Evolutionary conservation across 1,140 invertebrate genomes (phyloP), one percentile per base, ranked within the genome.

Genomic region (Papilio machaon): DNA sequence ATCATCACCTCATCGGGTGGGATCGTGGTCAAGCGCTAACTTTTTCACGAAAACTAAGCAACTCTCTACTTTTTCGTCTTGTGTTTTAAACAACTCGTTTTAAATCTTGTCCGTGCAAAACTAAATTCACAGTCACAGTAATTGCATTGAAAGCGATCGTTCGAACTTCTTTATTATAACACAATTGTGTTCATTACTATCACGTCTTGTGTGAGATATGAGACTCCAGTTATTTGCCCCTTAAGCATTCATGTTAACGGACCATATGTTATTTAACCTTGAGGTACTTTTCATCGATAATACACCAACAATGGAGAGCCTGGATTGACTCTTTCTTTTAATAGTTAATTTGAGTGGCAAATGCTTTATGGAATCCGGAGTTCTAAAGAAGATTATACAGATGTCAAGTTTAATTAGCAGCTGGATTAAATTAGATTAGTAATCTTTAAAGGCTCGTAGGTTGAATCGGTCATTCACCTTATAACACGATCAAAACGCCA

Each of bases 171-270:
- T 70, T 70, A 70, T 70, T 35, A 35, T 70, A 70, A 38, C 64
- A 70, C 64, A 70, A 70, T 70, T 70, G 64, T 35, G 64, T 15
- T 70, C 64, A 70, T 70, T 38, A 70, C 30, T 70, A 64, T 64
- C 60, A 38, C 23, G 64, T 35, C 64, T 70, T 11, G 64, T 38
- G 13, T 67, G 64, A 67, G 64, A 70, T 70, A 35, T 38, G 64
- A 70, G 64, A 10, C 64, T 70, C 64, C 11, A 15, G 64, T 70
- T 23, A 15, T 60, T 35, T 70, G 64, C 64, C 30, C 17, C 64
- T 64, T 64, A 64, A 38, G 64, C 30, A 64, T 9, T 64, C 60
- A 19, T 64, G 60, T 64, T 30, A 64, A 30, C 64, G 30, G 10
- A 70, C 23, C 64, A 70, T 70, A 35, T 38, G 64, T 70, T 38